Base-by-base conservation (phyloP, 2,113 vertebrate species). In the Albula goreensis region DNA sequence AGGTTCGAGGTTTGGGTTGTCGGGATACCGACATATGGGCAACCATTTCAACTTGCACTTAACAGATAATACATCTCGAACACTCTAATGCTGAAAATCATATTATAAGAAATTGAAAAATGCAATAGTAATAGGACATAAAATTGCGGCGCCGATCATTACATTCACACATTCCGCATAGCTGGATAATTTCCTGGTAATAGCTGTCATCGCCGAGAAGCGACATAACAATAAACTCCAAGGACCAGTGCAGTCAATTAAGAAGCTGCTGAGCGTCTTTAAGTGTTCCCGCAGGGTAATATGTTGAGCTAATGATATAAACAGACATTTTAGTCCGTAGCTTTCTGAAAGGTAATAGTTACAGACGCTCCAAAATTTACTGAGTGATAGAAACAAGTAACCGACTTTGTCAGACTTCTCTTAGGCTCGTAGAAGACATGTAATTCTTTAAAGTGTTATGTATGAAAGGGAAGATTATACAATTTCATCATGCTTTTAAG, bases 241-340 rank as follows among this genome's bases (percentile, higher is more conserved):
- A 48, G 57, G 85, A 53, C 60, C 57, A 41, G 49, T 49, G 50
- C 79, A n/a, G 60, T 81, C 49, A 81, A 86, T 70, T 74, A 86
- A 53, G 57, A 70, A 81, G 25, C 57, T 74, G 50, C 70, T 8
- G 56, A 48, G 13, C 13, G 2, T 7, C 19, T 66, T n/a, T 41
- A 80, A 31, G 53, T 10, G 19, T 57, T 53, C 56, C 57, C 85
- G 31, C 13, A 2, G 57, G 13, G 13, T 49, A 25, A 53, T 3
- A 57, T n/a, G 19, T 56, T 78, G 2, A 56, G 19, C 50, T 74
- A 74, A 74, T 74, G 70, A 74, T 31, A 74, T 74, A 74, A 74
- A 74, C 70, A 74, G 70, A 74, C 70, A 25, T 10, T 22, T 74
- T n/a, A 6, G 5, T 31, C 12, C 53, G 53, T 56, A 1, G 31